Evolutionary conservation across 2,888 invertebrate species (phyloP), one percentile per base, ranked within the genome.

Genomic region (Tyria jacobaeae): DNA sequence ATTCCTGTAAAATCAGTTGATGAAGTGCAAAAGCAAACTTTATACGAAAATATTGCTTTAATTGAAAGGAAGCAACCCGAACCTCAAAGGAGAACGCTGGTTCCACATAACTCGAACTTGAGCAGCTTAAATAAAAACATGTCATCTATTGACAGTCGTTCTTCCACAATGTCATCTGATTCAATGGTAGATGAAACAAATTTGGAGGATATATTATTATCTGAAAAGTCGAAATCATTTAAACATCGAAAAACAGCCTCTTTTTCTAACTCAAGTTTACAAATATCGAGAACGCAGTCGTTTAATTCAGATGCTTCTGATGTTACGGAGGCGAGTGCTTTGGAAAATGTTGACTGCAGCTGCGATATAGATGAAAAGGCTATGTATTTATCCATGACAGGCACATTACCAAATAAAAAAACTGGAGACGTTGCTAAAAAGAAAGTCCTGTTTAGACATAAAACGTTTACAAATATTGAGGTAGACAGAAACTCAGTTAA

Each of bases 401-500:
- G 93, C 21, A 93, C 94, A 5, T 78, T 94, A 58, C 94, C 94
- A 0, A 86, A 81, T 68, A 91, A 89, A 70, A 91, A 90, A 73
- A 64, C 81, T 0, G 80, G 82, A 17, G 80, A 67, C 53, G 57
- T 75, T 21, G 76, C 76, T n/a, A 87, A 86, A 63, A 92, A 90
- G 65, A 91, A 90, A 76, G 89, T 92, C 2, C 82, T 94, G 24
- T 94, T 94, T 76, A 89, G 94, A 60, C 92, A 94, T 75, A 94
- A 91, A 86, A 94, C 94, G 6, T 94, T 94, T 69, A 93, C 94
- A 10, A 93, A 91, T 68, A 92, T 92, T 37, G 92, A 94, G 83
- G 83, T 84, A 35, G 92, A 93, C 68, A 87, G 90, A 77, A 89
- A 88, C 77, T 91, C 90, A 15, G 71, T 83, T 6, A 87, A 84